phyloP scores from a whole-genome alignment of 2,797 vertebrate genomes.

The Chaetodon trifasciatus region DNA sequence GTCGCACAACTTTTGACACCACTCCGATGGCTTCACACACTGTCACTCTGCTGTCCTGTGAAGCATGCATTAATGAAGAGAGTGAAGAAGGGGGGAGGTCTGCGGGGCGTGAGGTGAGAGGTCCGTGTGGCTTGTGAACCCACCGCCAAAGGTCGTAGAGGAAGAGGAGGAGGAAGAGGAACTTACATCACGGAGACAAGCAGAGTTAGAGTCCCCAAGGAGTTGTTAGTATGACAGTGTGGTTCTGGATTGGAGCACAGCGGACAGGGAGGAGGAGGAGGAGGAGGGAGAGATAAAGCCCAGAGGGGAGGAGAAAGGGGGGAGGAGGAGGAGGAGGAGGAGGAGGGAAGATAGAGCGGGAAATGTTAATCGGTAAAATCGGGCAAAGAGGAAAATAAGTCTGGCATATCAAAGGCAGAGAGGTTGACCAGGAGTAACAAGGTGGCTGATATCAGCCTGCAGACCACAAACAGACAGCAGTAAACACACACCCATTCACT shows the following conservation, averaged over 20 bases:
- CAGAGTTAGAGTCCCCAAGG: slow-evolving; percentile 99
- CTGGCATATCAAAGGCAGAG: slow-evolving; percentile 48
- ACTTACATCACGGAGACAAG: slow-evolving; percentile 98
- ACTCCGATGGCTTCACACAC: slow-evolving; percentile 71
- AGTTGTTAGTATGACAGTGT: slow-evolving; percentile 99
- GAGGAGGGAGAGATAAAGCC: slow-evolving; percentile 81
- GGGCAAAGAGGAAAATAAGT: slow-evolving; percentile 58
- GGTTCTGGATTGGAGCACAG: slow-evolving; percentile 93
- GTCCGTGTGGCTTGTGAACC: slow-evolving; percentile 73
- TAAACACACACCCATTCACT: slow-evolving; percentile 52
- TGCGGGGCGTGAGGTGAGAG: slow-evolving; percentile 67
- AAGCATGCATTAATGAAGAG: slow-evolving; percentile 79
- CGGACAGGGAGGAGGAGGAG: slow-evolving; percentile 69
- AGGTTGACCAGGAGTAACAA: slow-evolving; percentile 38
- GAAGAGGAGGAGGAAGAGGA: slow-evolving; percentile 83
- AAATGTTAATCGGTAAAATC: slow-evolving; percentile 70
- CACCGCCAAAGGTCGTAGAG: slow-evolving; percentile 77
- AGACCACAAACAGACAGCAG: slow-evolving; percentile 48
- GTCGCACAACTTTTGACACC: slow-evolving; percentile 59
- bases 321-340: slow-evolving; percentile 49
- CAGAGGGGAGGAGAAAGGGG: slow-evolving; percentile 62
- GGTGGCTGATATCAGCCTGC: slow-evolving; percentile 33
- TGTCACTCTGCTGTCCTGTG: slow-evolving; percentile 78
- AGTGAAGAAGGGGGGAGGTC: slow-evolving; percentile 53
- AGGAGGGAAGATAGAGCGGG: slow-evolving; percentile 67